These are phyloP conservation scores for Porites evermanni DNA, from an alignment of 92 coral and sea anemone species.

Conservation along the genomic window DNA sequence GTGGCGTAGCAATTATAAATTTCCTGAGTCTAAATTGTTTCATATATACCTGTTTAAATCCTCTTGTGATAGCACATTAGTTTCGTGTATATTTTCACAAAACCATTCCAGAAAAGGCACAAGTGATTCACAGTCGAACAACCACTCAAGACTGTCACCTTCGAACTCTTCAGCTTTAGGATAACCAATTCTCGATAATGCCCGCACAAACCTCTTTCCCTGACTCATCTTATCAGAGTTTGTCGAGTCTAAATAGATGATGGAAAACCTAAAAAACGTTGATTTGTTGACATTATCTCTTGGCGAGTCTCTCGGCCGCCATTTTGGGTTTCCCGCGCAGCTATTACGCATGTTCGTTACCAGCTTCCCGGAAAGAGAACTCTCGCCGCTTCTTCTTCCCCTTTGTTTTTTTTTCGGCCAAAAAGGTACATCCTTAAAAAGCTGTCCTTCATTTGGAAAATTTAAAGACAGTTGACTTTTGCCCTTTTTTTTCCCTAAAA, in stretches of 20 bases:
- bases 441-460: too few species aligned
- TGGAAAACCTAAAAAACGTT: not conserved
- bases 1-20: too few species aligned
- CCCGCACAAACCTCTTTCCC: constrained; percentile 75
- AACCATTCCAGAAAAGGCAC: constrained; percentile 95
- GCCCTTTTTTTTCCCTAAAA: too few species aligned
- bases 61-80: constrained; percentile 77
- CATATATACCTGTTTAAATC: constrained; percentile 74
- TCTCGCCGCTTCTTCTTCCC: too few species aligned
- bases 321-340: constrained; percentile 34
- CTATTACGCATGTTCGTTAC: constrained; percentile 26
- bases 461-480: too few species aligned
- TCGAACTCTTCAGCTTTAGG: constrained; percentile 70
- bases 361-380: not conserved
- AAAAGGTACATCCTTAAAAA: too few species aligned
- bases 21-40: too few species aligned
- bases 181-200: constrained; percentile 78
- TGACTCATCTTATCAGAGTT: constrained; percentile 43
- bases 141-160: constrained; percentile 90
- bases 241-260: not conserved
- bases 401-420: too few species aligned
- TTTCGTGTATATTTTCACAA: constrained; percentile 77
- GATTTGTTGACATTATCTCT: not conserved
- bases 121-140: constrained; percentile 79
- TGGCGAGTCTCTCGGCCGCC: not conserved